phyloP scores from a whole-genome alignment of 2,113 vertebrate genomes.

The Sphaerodactylus townsendi region DNA sequence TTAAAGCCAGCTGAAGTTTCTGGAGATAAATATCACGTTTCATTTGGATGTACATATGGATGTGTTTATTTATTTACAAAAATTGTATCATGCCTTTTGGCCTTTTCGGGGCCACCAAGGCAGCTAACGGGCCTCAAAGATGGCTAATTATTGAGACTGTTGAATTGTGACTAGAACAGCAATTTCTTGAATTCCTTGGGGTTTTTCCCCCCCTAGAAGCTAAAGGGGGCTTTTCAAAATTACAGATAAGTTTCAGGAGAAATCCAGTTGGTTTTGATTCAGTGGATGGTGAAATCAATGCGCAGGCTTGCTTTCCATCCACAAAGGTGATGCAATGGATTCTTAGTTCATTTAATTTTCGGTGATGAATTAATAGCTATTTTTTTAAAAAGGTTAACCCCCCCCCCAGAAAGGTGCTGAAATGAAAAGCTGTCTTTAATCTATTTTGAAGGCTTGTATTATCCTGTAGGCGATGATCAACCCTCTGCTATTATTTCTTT shows the following conservation, averaged over 20 bases:
- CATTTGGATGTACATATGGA: background rate
- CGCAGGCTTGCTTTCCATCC: background rate
- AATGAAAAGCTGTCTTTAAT: slow-evolving; percentile 28
- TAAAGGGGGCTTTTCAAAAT: background rate
- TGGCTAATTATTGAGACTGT: background rate
- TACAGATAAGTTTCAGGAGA: background rate
- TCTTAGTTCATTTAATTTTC: slow-evolving; percentile 9
- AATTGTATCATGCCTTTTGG: too few relatives aligned
- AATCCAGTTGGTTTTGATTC: background rate
- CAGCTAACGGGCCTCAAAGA: too few relatives aligned
- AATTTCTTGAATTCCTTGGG: background rate
- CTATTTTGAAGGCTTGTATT: slow-evolving; percentile 24
- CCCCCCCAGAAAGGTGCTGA: background rate
- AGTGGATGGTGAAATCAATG: background rate
- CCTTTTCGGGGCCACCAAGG: too few relatives aligned
- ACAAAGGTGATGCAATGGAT: background rate
- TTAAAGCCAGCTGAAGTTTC: background rate
- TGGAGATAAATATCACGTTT: background rate
- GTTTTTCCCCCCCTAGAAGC: too few relatives aligned
- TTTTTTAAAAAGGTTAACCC: background rate
- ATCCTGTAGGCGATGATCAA: slow-evolving; percentile 18
- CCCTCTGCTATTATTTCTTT: slow-evolving; percentile 24
- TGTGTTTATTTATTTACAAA: too few relatives aligned
- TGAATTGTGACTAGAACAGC: background rate
- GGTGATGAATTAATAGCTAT: background rate